Percentiles rank a stretch among this genome's conserved stretches.
phyloP scores from a whole-genome alignment of 2,797 vertebrate species.

The Cygnus olor region DNA sequence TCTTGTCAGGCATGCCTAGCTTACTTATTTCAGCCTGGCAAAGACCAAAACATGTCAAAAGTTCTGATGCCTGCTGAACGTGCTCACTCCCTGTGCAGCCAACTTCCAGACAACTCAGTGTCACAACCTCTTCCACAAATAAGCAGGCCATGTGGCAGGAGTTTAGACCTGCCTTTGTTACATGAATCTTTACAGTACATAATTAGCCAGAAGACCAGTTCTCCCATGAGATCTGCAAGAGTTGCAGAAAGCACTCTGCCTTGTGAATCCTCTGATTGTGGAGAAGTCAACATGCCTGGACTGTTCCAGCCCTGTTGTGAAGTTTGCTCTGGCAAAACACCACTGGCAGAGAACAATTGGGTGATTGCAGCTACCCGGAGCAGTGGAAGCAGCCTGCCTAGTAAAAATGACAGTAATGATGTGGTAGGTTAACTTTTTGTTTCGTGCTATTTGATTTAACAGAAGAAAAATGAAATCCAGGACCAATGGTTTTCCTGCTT shows the following conservation, averaged over 20 bases:
- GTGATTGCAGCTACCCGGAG: background rate
- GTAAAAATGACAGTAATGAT: background rate
- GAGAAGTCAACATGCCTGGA: background rate
- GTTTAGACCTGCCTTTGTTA: background rate
- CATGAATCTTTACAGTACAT: background rate
- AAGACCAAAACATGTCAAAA: background rate
- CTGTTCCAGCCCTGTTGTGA: background rate
- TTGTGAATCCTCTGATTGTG: background rate
- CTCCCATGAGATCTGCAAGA: background rate
- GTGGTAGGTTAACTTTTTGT: background rate
- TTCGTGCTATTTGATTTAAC: background rate
- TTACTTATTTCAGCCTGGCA: background rate
- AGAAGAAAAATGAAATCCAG: background rate
- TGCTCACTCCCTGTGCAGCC: background rate
- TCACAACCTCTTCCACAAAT: background rate
- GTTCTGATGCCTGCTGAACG: background rate
- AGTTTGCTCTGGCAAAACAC: background rate
- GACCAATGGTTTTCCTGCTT: background rate
- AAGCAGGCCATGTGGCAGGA: background rate
- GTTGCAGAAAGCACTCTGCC: background rate
- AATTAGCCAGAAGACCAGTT: background rate
- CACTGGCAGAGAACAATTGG: background rate
- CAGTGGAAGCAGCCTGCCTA: background rate
- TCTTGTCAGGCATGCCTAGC: background rate
- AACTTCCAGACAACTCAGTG: background rate